phyloP scores from a whole-genome alignment of 2,888 invertebrate species.

The Drosophila kanekoi region DNA sequence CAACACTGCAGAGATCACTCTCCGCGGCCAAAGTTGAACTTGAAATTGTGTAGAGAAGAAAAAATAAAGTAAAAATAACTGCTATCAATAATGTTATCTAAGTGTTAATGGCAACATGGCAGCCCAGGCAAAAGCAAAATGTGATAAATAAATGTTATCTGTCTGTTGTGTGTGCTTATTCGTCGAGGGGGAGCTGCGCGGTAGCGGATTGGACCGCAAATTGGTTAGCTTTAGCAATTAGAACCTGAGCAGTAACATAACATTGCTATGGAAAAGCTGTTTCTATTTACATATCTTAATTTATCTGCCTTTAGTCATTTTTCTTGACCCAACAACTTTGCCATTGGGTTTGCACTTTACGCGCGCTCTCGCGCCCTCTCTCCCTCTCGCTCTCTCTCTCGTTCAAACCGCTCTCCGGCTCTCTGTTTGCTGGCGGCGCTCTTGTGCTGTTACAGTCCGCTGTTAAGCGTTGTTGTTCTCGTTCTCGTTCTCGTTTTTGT shows the following conservation, averaged over 20 bases:
- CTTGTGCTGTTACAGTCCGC: slow-evolving; percentile 25
- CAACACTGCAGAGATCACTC: slow-evolving; percentile 11
- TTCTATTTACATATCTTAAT: background rate
- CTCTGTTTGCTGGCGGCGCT: slow-evolving; percentile 26
- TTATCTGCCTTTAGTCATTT: background rate
- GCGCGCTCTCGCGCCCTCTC: slow-evolving; percentile 7
- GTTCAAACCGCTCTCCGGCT: slow-evolving; percentile 7
- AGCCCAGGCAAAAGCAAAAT: slow-evolving; percentile 14
- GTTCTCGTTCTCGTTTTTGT: background rate
- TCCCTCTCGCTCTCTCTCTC: slow-evolving; percentile 2
- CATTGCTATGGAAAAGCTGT: background rate
- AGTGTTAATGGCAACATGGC: slow-evolving; percentile 40
- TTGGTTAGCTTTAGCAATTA: slow-evolving; percentile 36
- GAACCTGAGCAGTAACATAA: slow-evolving; percentile 18
- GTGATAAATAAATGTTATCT: slow-evolving; percentile 32
- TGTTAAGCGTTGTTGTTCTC: slow-evolving; percentile 12
- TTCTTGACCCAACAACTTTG: slow-evolving; percentile 37
- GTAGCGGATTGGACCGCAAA: slow-evolving; percentile 4
- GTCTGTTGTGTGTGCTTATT: background rate
- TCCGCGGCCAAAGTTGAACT: slow-evolving; percentile 21
- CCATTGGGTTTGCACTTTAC: slow-evolving; percentile 26
- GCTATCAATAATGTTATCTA: slow-evolving; percentile 37
- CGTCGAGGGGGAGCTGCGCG: background rate
- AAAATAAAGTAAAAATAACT: background rate
- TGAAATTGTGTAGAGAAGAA: slow-evolving; percentile 21